A percentile compares a stretch with the other conserved stretches of the same genome.
phyloP scores from a whole-genome alignment of 2,113 vertebrate genomes.

The Phocoena sinus region DNA sequence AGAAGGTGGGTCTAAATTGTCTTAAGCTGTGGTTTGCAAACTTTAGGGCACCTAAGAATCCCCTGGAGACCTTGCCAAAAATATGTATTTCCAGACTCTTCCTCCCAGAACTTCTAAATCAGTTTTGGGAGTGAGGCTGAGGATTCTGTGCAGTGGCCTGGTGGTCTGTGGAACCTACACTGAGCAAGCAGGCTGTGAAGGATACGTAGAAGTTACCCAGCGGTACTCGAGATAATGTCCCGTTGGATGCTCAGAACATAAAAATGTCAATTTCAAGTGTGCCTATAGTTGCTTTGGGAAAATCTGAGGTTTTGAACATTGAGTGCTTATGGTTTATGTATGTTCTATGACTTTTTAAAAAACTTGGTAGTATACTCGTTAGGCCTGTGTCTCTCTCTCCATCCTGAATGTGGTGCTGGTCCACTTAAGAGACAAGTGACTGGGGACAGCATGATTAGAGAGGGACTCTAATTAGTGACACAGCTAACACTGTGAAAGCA shows the following conservation, averaged over 20 bases:
- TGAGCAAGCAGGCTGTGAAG: background rate
- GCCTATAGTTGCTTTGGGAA: background rate
- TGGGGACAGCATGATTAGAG: constrained; percentile 33
- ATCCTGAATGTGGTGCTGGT: constrained; percentile 4
- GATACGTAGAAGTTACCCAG: background rate
- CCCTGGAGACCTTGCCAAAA: background rate
- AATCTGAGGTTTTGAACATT: constrained; percentile 26
- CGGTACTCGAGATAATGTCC: background rate
- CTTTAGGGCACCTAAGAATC: background rate
- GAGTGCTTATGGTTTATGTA: constrained; percentile 16
- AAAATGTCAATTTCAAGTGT: constrained; percentile 41
- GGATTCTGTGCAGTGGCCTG: background rate
- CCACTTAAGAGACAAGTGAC: constrained; percentile 47
- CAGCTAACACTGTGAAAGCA: constrained; percentile 63
- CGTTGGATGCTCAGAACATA: background rate
- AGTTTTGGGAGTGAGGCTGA: background rate
- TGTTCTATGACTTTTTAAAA: background rate
- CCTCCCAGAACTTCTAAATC: background rate
- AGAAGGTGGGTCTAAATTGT: background rate
- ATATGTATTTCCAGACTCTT: background rate
- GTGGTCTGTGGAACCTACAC: background rate
- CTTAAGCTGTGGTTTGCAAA: background rate
- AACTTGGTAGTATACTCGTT: background rate
- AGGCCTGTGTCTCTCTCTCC: background rate
- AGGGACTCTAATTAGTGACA: constrained; percentile 62